A percentile compares a stretch with the other conserved stretches of the same genome.
These are phyloP conservation scores for Octodonta nipae DNA, from an alignment of 2,888 invertebrate species.

Conservation along the genomic window DNA sequence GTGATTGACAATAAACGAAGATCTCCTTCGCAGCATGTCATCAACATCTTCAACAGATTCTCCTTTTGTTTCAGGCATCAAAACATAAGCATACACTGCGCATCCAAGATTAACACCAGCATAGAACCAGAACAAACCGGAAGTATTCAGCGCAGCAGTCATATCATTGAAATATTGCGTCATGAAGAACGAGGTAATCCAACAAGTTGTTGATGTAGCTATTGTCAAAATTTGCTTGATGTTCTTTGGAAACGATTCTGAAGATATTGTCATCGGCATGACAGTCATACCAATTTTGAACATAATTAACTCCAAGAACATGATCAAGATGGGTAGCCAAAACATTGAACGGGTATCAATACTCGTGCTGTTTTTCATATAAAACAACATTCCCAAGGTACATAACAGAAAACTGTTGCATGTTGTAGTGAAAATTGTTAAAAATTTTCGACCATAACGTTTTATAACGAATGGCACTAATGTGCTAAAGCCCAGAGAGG, in stretches of 20 bases:
- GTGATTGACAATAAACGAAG: too few species aligned
- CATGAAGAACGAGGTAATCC: slow-evolving; percentile 57
- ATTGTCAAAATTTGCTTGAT: slow-evolving; percentile 62
- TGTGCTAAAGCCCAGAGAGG: too few species aligned
- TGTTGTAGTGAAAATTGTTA: slow-evolving; percentile 54
- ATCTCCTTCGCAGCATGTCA: slow-evolving; percentile 33
- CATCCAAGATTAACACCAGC: slow-evolving; percentile 39
- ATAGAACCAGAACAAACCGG: slow-evolving; percentile 59
- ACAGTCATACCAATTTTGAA: slow-evolving; percentile 47
- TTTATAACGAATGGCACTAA: slow-evolving; percentile 65
- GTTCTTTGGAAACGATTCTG: slow-evolving; percentile 65
- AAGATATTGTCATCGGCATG: slow-evolving; percentile 63
- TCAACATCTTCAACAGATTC: slow-evolving; percentile 74
- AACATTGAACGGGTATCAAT: slow-evolving; percentile 35
- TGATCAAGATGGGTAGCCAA: slow-evolving; percentile 58
- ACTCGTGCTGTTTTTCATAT: slow-evolving; percentile 41
- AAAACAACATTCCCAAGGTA: slow-evolving; percentile 37
- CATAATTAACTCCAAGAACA: slow-evolving; percentile 57
- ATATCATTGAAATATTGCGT: slow-evolving; percentile 54
- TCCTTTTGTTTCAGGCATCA: slow-evolving; percentile 85
- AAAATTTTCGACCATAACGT: slow-evolving; percentile 54
- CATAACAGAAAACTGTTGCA: slow-evolving; percentile 50
- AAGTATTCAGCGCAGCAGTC: slow-evolving; percentile 42
- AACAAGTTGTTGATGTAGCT: slow-evolving; percentile 60
- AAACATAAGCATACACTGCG: slow-evolving; percentile 57